These are phyloP conservation scores for Molothrus ater DNA, from an alignment of 2,797 vertebrate species.

Conservation along the genomic window DNA sequence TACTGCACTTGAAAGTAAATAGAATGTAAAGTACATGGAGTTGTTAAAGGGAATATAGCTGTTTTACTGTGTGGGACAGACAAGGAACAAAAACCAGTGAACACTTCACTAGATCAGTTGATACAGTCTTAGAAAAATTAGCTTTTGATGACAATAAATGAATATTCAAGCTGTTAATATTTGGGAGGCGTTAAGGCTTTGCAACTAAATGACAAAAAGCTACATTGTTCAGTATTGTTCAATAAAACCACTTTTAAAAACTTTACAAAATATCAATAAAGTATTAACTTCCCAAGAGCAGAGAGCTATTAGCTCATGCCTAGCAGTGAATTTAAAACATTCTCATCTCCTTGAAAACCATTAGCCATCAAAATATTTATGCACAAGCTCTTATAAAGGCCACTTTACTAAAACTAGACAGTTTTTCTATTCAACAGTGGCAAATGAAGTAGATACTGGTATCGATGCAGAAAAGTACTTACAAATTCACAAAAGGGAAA, in stretches of 20 bases:
- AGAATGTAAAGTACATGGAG: background rate
- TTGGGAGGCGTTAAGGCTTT: background rate
- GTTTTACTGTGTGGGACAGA: background rate
- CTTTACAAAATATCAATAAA: background rate
- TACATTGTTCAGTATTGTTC: background rate
- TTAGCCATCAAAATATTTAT: constrained; percentile 46
- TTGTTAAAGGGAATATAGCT: background rate
- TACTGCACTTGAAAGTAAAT: background rate
- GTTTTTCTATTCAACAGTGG: background rate
- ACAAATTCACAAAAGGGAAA: constrained; percentile 6
- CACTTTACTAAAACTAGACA: background rate
- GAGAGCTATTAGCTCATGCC: background rate
- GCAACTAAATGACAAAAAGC: background rate
- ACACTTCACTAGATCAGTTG: background rate
- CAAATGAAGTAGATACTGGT: background rate
- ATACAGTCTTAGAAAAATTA: background rate
- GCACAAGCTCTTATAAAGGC: constrained; percentile 3
- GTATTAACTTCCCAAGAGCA: background rate
- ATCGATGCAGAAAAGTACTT: constrained; percentile 36
- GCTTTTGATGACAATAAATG: background rate
- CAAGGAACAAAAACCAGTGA: background rate
- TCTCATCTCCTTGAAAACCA: background rate
- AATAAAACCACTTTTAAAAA: background rate
- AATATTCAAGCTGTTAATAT: background rate
- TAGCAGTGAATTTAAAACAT: constrained; percentile 15